phyloP scores from a whole-genome alignment of 2,797 vertebrate species.

The Catharus ustulatus region DNA sequence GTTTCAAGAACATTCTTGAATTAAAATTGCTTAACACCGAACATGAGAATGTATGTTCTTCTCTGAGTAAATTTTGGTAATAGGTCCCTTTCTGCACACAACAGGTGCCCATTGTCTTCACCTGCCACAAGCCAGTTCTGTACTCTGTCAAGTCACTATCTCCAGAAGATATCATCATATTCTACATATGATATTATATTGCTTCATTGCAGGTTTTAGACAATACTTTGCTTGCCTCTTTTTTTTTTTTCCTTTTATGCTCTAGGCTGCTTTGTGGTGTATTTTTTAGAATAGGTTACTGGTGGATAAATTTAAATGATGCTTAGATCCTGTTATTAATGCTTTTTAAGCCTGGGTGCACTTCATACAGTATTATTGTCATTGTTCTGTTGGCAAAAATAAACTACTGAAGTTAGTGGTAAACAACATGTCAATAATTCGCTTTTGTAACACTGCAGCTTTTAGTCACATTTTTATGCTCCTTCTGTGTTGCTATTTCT shows the following conservation, averaged over 20 bases:
- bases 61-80: background rate
- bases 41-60: background rate
- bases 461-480: background rate
- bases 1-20: background rate
- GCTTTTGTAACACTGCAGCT: background rate
- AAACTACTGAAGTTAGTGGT: background rate
- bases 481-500: background rate
- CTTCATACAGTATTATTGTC: background rate
- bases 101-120: background rate
- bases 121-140: background rate
- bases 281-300: background rate
- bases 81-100: background rate
- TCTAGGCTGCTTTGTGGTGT: background rate
- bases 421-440: background rate
- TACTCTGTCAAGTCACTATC: accelerated
- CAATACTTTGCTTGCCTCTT: background rate
- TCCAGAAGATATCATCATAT: background rate
- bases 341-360: background rate
- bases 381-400: background rate
- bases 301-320: background rate
- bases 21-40: background rate
- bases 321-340: background rate
- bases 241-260: too few relatives aligned
- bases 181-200: background rate
- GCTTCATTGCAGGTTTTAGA: background rate